A percentile compares a stretch with the other conserved stretches of the same genome.
Conservation (phyloP, 2,888 invertebrate species). For the Philopedon plagiatum region DNA sequence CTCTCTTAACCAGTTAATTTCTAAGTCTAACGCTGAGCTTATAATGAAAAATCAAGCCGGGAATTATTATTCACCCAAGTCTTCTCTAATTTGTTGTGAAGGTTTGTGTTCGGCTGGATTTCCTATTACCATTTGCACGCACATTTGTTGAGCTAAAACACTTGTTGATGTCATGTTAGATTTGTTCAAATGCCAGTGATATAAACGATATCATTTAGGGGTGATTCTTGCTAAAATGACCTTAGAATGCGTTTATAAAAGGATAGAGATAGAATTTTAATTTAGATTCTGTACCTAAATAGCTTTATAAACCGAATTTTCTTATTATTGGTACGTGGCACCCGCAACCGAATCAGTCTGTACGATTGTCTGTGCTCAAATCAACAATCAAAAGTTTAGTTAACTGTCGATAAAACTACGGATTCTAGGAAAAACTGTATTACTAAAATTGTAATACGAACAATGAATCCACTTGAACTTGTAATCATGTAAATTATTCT, state of each 20-base stretch:
- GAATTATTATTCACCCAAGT: conserved; percentile 38
- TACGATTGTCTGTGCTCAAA: too few relatives aligned
- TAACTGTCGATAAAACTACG: too few relatives aligned
- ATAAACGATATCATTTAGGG: conserved; percentile 46
- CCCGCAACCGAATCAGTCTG: too few relatives aligned
- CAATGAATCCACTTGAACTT: too few relatives aligned
- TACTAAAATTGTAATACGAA: too few relatives aligned
- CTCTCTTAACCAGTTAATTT: background rate
- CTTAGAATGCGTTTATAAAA: background rate
- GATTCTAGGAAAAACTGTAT: too few relatives aligned
- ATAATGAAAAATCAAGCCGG: conserved; percentile 13
- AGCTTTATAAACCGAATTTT: too few relatives aligned
- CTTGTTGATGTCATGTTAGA: conserved; percentile 56
- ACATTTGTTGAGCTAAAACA: conserved; percentile 52
- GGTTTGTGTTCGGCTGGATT: conserved; percentile 42
- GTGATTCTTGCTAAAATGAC: background rate
- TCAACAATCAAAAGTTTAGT: too few relatives aligned
- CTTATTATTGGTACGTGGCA: too few relatives aligned
- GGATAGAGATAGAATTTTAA: background rate
- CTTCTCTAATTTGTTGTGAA: conserved; percentile 33
- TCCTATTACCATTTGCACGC: conserved; percentile 53
- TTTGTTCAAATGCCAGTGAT: conserved; percentile 52
- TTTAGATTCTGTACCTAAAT: too few relatives aligned
- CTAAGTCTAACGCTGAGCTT: background rate
- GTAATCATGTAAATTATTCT: too few relatives aligned